Evolutionary conservation across 1,140 invertebrate species (phyloP).

Genomic region (Goniozus legneri): DNA sequence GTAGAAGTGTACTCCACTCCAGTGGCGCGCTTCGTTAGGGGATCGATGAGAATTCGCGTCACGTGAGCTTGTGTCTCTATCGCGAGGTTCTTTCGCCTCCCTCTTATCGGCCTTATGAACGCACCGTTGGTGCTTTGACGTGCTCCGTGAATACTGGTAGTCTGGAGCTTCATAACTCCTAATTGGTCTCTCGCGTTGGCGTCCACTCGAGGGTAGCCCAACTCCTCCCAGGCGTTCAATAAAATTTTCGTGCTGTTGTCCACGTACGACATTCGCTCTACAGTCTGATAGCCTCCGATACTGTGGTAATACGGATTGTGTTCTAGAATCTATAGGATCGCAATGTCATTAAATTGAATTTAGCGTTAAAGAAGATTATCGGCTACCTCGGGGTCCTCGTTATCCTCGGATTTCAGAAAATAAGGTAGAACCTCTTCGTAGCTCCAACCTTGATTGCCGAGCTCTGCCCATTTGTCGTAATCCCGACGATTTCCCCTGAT

Average conservation of each 20-base stretch:
- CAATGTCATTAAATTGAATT: neutral
- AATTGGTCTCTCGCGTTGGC: constrained; percentile 57
- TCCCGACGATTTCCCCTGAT: constrained; percentile 62
- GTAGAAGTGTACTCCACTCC: constrained; percentile 63
- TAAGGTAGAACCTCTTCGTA: constrained; percentile 62
- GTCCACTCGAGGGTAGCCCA: constrained; percentile 57
- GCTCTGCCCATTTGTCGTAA: constrained; percentile 66
- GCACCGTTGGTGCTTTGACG: constrained; percentile 70
- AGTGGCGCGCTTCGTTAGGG: constrained; percentile 61
- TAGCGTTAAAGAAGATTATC: neutral
- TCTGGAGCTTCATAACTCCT: constrained; percentile 60
- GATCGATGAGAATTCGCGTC: constrained; percentile 71
- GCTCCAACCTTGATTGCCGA: constrained; percentile 64
- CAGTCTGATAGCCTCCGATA: constrained; percentile 59
- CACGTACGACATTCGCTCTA: constrained; percentile 61
- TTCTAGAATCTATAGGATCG: constrained; percentile 28
- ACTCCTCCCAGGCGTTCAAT: constrained; percentile 60
- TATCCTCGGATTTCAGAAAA: constrained; percentile 60
- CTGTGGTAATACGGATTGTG: constrained; percentile 56
- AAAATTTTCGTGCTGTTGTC: constrained; percentile 58
- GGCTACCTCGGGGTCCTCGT: constrained; percentile 32
- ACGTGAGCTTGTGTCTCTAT: constrained; percentile 68
- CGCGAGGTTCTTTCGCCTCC: constrained; percentile 67
- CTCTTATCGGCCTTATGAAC: constrained; percentile 68
- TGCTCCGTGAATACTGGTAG: constrained; percentile 60